Conservation (phyloP, 1,140 invertebrate species). For the Drosophila fuyamai region DNA sequence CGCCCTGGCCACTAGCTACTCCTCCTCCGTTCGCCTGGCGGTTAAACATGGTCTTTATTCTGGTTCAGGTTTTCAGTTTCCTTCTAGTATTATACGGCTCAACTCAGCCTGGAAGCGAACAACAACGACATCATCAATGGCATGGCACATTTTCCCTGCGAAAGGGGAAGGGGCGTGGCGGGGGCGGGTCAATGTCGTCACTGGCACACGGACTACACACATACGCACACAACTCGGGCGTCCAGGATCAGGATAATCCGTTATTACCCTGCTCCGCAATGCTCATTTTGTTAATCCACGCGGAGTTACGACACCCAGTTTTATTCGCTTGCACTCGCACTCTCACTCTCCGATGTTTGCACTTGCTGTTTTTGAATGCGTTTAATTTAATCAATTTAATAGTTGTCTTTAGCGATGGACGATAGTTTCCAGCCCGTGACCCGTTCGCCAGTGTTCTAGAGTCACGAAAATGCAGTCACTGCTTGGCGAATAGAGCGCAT, state of each 20-base stretch:
- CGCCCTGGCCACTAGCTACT: slow-evolving; percentile 22
- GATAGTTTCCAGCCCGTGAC: slow-evolving; percentile 15
- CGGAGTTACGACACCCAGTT: slow-evolving; percentile 21
- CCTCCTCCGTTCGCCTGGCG: slow-evolving; percentile 32
- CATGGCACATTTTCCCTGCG: slow-evolving; percentile 50
- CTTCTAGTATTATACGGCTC: slow-evolving; percentile 24
- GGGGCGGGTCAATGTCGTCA: slow-evolving; percentile 71
- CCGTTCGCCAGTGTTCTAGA: slow-evolving; percentile 11
- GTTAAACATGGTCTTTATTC: slow-evolving; percentile 47
- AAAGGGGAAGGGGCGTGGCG: slow-evolving; percentile 10
- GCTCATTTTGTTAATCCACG: slow-evolving; percentile 9
- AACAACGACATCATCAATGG: slow-evolving; percentile 16
- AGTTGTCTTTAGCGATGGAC: slow-evolving; percentile 22
- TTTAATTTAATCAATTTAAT: slow-evolving; percentile 42
- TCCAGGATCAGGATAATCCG: slow-evolving; percentile 47
- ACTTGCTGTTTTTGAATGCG: slow-evolving; percentile 20
- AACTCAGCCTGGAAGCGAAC: slow-evolving; percentile 16
- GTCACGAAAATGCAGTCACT: slow-evolving; percentile 1
- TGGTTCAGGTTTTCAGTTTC: slow-evolving; percentile 1
- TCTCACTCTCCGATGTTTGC: slow-evolving; percentile 14
- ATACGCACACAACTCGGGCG: slow-evolving; percentile 34
- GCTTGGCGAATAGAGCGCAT: background rate
- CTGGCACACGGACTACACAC: slow-evolving; percentile 39
- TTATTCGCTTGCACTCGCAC: background rate
- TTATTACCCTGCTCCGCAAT: slow-evolving; percentile 48